Evolutionary conservation across 2,888 invertebrate genomes (phyloP).

Genomic region (Morpho helenor): DNA sequence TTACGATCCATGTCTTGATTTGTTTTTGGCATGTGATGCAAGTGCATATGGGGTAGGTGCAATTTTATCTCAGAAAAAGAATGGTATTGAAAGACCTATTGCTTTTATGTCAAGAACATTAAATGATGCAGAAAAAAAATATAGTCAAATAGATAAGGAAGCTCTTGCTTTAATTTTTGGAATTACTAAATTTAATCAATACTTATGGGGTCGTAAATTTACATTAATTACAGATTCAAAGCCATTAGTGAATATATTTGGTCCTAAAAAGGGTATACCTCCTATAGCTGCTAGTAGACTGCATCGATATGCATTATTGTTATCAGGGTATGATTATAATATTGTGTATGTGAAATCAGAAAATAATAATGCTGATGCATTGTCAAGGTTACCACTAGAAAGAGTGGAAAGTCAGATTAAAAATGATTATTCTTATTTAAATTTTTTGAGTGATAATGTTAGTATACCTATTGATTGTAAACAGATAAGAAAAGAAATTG

Average conservation of each 20-base stretch:
- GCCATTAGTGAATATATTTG: too few relatives aligned
- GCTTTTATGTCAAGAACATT: not conserved
- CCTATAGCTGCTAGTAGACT: not conserved
- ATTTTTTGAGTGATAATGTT: not conserved
- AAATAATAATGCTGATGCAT: not conserved
- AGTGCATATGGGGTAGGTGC: not conserved
- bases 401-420: not conserved
- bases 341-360: not conserved
- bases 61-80: not conserved
- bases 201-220: not conserved
- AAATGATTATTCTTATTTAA: not conserved
- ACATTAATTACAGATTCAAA: not conserved
- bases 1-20: not conserved
- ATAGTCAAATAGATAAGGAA: not conserved
- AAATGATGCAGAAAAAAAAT: not conserved
- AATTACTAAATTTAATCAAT: not conserved
- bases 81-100: conserved; percentile 1
- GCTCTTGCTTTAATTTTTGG: too few relatives aligned
- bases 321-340: not conserved
- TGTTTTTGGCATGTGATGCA: not conserved
- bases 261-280: not conserved
- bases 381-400: not conserved
- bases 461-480: not conserved
- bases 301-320: not conserved
- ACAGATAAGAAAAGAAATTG: not conserved